A percentile compares a stretch with the other conserved stretches of the same genome.
phyloP scores from a whole-genome alignment of 1,140 invertebrate species.

The Drosophila bifasciata region DNA sequence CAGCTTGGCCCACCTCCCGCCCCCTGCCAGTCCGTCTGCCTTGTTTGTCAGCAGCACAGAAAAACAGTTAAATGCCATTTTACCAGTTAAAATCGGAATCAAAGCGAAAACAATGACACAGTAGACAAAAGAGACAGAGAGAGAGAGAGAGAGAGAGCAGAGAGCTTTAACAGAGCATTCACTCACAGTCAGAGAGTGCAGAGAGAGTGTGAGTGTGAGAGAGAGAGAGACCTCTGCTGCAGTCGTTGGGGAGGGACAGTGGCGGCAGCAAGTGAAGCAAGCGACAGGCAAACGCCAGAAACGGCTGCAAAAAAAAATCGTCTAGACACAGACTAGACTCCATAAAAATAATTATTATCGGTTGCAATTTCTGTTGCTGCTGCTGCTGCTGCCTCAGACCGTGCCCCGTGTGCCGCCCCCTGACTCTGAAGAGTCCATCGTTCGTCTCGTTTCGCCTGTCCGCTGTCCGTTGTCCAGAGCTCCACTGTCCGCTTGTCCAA shows the following conservation, averaged over 20 bases:
- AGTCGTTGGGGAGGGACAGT: conserved; percentile 27
- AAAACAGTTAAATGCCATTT: conserved; percentile 83
- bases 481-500: not conserved
- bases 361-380: conserved; percentile 82
- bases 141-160: conserved; percentile 9
- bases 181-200: conserved; percentile 14
- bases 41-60: conserved; percentile 76
- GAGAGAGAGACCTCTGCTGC: conserved; percentile 1
- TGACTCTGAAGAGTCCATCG: conserved; percentile 40
- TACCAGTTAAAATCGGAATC: conserved; percentile 82
- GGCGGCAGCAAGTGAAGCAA: conserved; percentile 66
- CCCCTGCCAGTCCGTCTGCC: conserved; percentile 62
- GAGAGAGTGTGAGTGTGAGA: conserved; percentile 16
- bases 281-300: conserved; percentile 47
- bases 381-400: conserved; percentile 21
- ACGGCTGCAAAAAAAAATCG: conserved; percentile 76
- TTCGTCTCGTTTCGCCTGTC: conserved; percentile 39
- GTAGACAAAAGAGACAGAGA: conserved; percentile 20
- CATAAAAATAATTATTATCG: conserved; percentile 84
- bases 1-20: not conserved
- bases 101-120: conserved; percentile 83
- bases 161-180: conserved; percentile 54
- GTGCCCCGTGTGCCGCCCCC: not conserved
- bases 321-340: conserved; percentile 84
- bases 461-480: not conserved